These are phyloP conservation scores for Drosophila silvestris DNA, from an alignment of 2,888 invertebrate species.

Conservation along the genomic window DNA sequence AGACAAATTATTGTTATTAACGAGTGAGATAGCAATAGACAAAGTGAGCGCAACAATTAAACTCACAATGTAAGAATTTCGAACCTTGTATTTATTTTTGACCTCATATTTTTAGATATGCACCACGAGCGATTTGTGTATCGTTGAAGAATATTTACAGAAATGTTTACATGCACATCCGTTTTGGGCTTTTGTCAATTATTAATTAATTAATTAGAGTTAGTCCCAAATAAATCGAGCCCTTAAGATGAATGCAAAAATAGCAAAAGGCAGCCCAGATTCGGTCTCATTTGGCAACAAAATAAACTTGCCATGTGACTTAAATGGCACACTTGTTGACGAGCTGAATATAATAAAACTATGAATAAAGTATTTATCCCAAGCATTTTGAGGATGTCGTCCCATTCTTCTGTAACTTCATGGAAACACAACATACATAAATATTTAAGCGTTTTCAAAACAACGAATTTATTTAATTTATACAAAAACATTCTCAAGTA, in stretches of 20 bases:
- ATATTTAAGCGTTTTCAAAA: constrained; percentile 33
- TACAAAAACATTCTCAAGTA: constrained; percentile 65
- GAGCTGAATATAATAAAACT: not conserved
- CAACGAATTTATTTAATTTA: constrained; percentile 70
- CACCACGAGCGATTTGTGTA: not conserved
- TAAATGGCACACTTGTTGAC: not conserved
- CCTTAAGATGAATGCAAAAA: not conserved
- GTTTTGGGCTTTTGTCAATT: not conserved
- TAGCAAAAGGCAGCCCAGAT: not conserved
- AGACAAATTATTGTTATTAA: not conserved
- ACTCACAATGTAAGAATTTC: not conserved
- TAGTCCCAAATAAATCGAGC: not conserved
- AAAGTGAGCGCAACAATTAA: not conserved
- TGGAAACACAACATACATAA: not conserved
- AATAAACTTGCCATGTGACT: not conserved
- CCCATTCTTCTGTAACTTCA: not conserved
- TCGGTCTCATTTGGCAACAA: not conserved
- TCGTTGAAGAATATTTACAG: not conserved
- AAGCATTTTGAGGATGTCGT: not conserved
- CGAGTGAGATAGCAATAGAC: not conserved
- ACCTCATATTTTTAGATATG: not conserved
- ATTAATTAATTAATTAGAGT: not conserved
- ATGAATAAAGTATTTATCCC: not conserved
- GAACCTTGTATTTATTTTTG: not conserved
- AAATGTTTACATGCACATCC: not conserved